Evolutionary conservation across 2,113 vertebrate species (phyloP), one percentile per base, ranked within the genome.

Genomic region (Paramisgurnus dabryanus): DNA sequence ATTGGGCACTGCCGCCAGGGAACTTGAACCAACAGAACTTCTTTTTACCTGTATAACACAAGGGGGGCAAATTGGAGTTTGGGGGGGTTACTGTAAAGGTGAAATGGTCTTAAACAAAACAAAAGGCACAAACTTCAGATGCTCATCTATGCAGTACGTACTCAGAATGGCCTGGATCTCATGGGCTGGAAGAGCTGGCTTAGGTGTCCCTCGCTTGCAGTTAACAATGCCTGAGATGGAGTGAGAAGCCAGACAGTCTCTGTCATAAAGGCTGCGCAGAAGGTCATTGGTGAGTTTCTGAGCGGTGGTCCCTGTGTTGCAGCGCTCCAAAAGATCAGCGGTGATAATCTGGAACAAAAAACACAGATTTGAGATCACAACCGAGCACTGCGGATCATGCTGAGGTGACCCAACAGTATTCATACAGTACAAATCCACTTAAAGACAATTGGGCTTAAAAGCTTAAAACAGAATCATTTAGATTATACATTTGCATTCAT

Each of bases 261-360:
- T 75, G 67, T 84, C 85, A 2, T 86, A 87, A 5, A 89, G 85
- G 40, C 85, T 80, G 6, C 85, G 80, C 68, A 89, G 84, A 67
- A 89, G 86, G 79, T 87, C 82, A 11, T 87, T 89, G 81, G 87
- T 89, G 61, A 89, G 83, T 78, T 88, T 90, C 83, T 88, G 85
- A 53, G 86, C 81, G 0, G 84, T 88, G 78, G 81, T 82, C 17
- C 83, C 85, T 7, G 85, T 87, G 80, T 87, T 86, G 55, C 86
- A 85, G 50, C 63, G 80, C 71, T 87, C 84, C 47, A 85, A 67
- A 10, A 89, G 71, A 73, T 86, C 81, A 10, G 71, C 77, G 7
- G 81, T 84, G 47, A 87, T 87, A 65, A 86, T 80, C 85, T 85
- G 34, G 40, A 76, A 47, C 13, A 50, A 60, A 60, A 45, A 40